Base-by-base conservation (phyloP, 1,140 invertebrate species). In the Drosophila varians region DNA sequence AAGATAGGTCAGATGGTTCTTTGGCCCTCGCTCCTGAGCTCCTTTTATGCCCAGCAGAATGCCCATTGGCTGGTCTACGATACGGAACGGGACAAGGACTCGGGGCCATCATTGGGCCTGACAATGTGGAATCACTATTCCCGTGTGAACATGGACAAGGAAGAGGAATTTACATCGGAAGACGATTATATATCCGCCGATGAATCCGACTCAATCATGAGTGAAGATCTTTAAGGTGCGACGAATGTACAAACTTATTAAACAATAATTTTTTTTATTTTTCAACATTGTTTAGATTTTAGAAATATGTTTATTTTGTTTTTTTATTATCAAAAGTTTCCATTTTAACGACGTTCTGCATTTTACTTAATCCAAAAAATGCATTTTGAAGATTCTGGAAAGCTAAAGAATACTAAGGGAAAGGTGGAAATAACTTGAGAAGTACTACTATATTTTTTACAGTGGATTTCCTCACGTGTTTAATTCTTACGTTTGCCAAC, bases 31-130 rank as follows among this genome's bases (percentile, higher is more conserved):
- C 19, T 86, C 26, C 48, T 74, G 0, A 48, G 26, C 4, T 74
- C 77, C 0, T 36, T 61, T 1, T 21, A 45, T 11, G 36, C 34
- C 1, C 73, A 86, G 42, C 56, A 77, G 11, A 14, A 62, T 45
- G 19, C 12, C n/a, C 68, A 21, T 6, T 86, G 80, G 80, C 2
- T 86, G 18, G 14, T 26, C 16, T 86, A 87, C 9, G 74, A 87
- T 11, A 36, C 48, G 3, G 60, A 69, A 1, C 49, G 38, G 1
- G 26, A 25, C 14, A 7, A 49, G n/a, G 19, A 3, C 0, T 23
- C 77, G 0, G n/a, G 23, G 8, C 23, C 5, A 4, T 4, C 46
- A 1, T 2, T n/a, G 4, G 54, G n/a, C 0, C 28, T 34, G 0
- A 0, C 28, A 0, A 14, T 65, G 4, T 87, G 76, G 77, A 11